Percentiles rank a stretch among this genome's conserved stretches.
Evolutionary conservation across 2,888 invertebrate genomes (phyloP).

Genomic region (Caenorhabditis becei): DNA sequence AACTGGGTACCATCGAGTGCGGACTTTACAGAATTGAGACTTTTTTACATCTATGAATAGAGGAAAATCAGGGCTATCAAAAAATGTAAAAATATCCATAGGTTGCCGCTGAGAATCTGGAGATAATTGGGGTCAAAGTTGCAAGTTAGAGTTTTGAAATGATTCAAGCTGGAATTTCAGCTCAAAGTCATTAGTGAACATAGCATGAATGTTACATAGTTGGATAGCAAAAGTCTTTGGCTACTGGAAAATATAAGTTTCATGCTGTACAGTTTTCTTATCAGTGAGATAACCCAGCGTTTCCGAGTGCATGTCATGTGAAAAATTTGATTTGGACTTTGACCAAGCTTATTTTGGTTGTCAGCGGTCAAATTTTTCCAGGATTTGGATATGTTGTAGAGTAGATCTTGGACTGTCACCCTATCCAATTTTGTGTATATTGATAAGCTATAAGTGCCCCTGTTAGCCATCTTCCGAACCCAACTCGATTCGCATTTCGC

Average conservation of each 20-base stretch:
- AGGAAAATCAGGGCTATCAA: neutral
- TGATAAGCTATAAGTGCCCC: neutral
- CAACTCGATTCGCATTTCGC: neutral
- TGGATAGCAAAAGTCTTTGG: constrained; percentile 21
- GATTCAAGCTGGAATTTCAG: neutral
- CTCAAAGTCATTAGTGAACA: neutral
- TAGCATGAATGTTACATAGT: constrained; percentile 5
- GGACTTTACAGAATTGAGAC: neutral
- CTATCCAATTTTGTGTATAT: neutral
- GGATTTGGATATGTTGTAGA: constrained; percentile 27
- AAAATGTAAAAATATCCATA: neutral
- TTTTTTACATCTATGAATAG: constrained; percentile 16
- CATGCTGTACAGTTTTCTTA: neutral
- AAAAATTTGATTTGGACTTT: constrained; percentile 19
- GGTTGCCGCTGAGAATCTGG: constrained; percentile 29
- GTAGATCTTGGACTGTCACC: neutral
- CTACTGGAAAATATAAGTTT: neutral
- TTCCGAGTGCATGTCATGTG: neutral
- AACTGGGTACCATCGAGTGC: neutral
- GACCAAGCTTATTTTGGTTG: neutral
- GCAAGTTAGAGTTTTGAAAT: constrained; percentile 12
- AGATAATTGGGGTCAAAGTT: constrained; percentile 27
- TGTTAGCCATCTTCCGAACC: neutral
- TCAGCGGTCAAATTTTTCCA: constrained; percentile 2
- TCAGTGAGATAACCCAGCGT: constrained; percentile 3